Evolutionary conservation across 2,113 vertebrate genomes (phyloP).

Genomic region (Xyliphius kryptos): DNA sequence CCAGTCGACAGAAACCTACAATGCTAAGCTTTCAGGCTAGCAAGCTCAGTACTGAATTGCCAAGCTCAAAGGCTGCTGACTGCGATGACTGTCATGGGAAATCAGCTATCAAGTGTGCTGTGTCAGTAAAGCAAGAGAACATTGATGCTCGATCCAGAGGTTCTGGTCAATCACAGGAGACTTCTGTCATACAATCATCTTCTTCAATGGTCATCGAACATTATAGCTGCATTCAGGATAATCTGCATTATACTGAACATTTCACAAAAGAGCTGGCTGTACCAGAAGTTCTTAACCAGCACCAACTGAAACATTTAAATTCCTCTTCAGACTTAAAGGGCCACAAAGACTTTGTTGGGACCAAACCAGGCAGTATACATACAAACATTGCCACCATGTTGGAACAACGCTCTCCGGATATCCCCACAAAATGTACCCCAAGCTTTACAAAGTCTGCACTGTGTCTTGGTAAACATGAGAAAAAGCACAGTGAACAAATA

Average conservation of each 20-base stretch:
- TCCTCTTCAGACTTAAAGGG: conserved; percentile 58
- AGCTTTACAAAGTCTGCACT: conserved; percentile 77
- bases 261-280: conserved; percentile 75
- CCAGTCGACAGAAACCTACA: conserved; percentile 69
- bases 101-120: conserved; percentile 58
- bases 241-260: conserved; percentile 57
- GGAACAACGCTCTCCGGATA: conserved; percentile 11
- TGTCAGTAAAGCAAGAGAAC: conserved; percentile 84
- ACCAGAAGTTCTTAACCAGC: conserved; percentile 79
- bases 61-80: conserved; percentile 73
- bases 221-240: conserved; percentile 69
- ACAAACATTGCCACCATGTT: conserved; percentile 48
- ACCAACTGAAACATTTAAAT: conserved; percentile 43
- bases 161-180: conserved; percentile 83
- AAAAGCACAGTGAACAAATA: conserved; percentile 61
- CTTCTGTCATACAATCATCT: conserved; percentile 40
- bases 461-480: conserved; percentile 78
- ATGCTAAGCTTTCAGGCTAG: conserved; percentile 89
- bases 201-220: conserved; percentile 39
- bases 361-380: conserved; percentile 49
- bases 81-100: conserved; percentile 64
- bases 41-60: conserved; percentile 83
- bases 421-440: conserved; percentile 72
- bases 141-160: conserved; percentile 79
- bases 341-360: conserved; percentile 54